phyloP scores from a whole-genome alignment of 2,888 invertebrate species.

The Epinotia ramella region DNA sequence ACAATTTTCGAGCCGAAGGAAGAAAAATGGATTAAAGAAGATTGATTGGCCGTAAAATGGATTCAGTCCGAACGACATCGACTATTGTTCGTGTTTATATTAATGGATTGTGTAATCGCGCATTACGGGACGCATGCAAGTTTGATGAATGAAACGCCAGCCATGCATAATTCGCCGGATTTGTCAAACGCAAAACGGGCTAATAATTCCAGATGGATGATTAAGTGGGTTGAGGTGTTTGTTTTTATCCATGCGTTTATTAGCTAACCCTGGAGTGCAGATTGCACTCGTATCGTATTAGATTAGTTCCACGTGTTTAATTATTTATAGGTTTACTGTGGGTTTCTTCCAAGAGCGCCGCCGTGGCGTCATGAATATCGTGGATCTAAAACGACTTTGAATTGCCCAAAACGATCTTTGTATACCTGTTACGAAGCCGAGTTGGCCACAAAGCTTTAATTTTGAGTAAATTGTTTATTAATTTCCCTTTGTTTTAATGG shows the following conservation, averaged over 20 bases:
- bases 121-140: conserved; percentile 46
- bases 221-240: conserved; percentile 7
- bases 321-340: conserved; percentile 51
- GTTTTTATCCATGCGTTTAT: conserved; percentile 20
- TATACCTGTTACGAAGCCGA: background rate
- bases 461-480: conserved; percentile 31
- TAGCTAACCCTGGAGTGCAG: conserved; percentile 19
- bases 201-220: conserved; percentile 48
- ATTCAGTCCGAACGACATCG: conserved; percentile 26
- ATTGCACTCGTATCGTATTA: conserved; percentile 46
- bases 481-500: conserved; percentile 31
- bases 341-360: conserved; percentile 20
- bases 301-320: conserved; percentile 51
- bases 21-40: conserved; percentile 40
- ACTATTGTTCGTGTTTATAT: conserved; percentile 35
- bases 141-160: conserved; percentile 63
- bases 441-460: conserved; percentile 19
- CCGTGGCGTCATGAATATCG: conserved; percentile 7
- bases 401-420: conserved; percentile 18
- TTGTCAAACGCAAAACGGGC: conserved; percentile 47
- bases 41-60: conserved; percentile 41
- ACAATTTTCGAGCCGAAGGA: conserved; percentile 34
- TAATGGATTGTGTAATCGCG: conserved; percentile 41
- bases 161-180: conserved; percentile 41
- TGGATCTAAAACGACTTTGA: conserved; percentile 16